phyloP scores from a whole-genome alignment of 2,797 vertebrate genomes.

The Danio aesculapii region DNA sequence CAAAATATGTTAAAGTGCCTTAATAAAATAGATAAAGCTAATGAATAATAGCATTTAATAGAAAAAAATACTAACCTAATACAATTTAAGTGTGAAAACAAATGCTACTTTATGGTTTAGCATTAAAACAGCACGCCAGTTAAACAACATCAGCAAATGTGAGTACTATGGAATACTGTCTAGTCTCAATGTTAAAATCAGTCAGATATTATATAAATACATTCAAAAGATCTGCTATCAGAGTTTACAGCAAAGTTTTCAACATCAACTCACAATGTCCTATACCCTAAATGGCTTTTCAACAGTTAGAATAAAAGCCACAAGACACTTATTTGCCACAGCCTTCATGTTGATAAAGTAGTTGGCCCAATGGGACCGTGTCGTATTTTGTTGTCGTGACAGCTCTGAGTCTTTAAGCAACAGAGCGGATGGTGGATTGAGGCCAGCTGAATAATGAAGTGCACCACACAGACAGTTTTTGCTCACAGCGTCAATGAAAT shows the following conservation, averaged over 20 bases:
- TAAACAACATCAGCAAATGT: no score
- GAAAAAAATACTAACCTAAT: no score
- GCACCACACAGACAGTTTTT: slow-evolving; percentile 41
- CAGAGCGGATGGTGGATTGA: slow-evolving; percentile 36
- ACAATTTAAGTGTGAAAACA: no score
- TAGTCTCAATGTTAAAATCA: no score
- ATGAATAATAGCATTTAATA: no score
- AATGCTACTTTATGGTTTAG: no score
- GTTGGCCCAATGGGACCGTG: slow-evolving; percentile 38
- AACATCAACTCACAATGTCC: neutral
- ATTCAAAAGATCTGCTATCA: neutral
- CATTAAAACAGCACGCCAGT: no score
- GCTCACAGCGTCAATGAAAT: slow-evolving; percentile 32
- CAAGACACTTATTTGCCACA: slow-evolving; percentile 33
- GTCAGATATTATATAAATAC: neutral
- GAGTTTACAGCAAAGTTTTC: neutral
- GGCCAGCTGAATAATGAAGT: slow-evolving; percentile 41
- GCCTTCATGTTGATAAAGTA: slow-evolving; percentile 49
- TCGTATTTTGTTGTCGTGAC: slow-evolving; percentile 48
- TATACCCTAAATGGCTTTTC: slow-evolving; percentile 19
- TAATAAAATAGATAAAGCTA: no score
- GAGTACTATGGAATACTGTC: no score
- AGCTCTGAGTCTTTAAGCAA: slow-evolving; percentile 46
- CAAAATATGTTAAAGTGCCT: no score
- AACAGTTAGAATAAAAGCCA: slow-evolving; percentile 30